phyloP scores from a whole-genome alignment of 2,113 vertebrate genomes.

The Peromyscus leucopus region DNA sequence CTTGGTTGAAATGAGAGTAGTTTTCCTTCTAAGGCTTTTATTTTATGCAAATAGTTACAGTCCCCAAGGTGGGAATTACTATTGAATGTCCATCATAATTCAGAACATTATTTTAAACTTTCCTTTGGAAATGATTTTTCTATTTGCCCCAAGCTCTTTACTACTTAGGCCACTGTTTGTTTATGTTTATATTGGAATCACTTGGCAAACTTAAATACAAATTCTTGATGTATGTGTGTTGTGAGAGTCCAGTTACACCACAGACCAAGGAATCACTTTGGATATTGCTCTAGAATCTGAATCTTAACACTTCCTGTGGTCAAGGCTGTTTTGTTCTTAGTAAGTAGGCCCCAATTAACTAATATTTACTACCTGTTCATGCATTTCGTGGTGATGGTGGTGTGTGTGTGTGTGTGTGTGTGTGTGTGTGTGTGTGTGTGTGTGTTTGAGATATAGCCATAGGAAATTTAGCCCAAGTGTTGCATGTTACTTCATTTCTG shows the following conservation, averaged over 20 bases:
- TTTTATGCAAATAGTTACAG: neutral
- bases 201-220: conserved; percentile 1
- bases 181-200: neutral
- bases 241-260: neutral
- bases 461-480: conserved; percentile 36
- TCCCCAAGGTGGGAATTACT: neutral
- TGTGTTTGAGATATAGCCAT: neutral
- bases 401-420: neutral
- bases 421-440: neutral
- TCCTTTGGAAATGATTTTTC: neutral
- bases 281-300: neutral
- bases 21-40: neutral
- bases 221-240: neutral
- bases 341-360: neutral
- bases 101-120: conserved; percentile 29
- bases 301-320: conserved; percentile 13
- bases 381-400: neutral
- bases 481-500: conserved; percentile 29
- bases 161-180: neutral
- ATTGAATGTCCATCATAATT: neutral
- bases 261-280: neutral
- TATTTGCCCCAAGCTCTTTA: conserved; percentile 31
- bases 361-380: neutral
- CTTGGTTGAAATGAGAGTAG: neutral
- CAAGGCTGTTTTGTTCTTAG: neutral